Evolutionary conservation across 1,140 invertebrate genomes (phyloP), one percentile per base, ranked within the genome.

Genomic region (Cherax quadricarinatus): DNA sequence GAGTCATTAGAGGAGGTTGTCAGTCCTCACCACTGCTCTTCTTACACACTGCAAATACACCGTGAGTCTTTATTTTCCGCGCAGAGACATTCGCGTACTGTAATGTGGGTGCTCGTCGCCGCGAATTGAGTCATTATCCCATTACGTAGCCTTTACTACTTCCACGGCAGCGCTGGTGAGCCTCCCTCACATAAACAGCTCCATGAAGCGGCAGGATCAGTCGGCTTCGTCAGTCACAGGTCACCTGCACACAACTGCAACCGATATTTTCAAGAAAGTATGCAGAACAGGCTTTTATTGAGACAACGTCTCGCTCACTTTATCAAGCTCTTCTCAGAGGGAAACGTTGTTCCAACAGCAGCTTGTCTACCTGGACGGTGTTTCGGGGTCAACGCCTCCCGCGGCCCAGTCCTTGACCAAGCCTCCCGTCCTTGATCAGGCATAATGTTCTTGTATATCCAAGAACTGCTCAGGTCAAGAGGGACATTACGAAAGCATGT

Each of bases 71-170:
- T 84, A 85, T 90, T 73, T 75, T 85, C 66, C 51, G 80, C 48
- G 88, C 88, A 53, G 88, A 84, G 81, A 78, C 88, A 90, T 84
- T 75, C 81, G 24, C 41, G 48, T 81, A 79, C 88, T 41, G 49
- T 90, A 85, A 85, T 30, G 81, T 30, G 81, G 60, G 24, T 53
- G 80, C 49, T 14, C 82, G 84, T 81, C 78, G 41, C 89, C 89
- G 66, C 89, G 85, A 91, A 91, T 91, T 91, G 89, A 91, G 89
- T 87, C 89, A 91, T 91, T 91, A 91, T 86, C 84, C 79, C 78
- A 91, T 91, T 91, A 86, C 75, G 41, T 21, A 41, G 57, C 84
- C 60, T 87, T 87, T 78, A 79, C 73, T 48, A 78, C 73, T 60
- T 48, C 48, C 70, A 78, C n/a, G 73, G 7, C 21, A 78, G 12